Percentiles rank a stretch among this genome's conserved stretches.
These are phyloP conservation scores for Zootermopsis nevadensis DNA, from an alignment of 2,888 invertebrate species.

Conservation along the genomic window DNA sequence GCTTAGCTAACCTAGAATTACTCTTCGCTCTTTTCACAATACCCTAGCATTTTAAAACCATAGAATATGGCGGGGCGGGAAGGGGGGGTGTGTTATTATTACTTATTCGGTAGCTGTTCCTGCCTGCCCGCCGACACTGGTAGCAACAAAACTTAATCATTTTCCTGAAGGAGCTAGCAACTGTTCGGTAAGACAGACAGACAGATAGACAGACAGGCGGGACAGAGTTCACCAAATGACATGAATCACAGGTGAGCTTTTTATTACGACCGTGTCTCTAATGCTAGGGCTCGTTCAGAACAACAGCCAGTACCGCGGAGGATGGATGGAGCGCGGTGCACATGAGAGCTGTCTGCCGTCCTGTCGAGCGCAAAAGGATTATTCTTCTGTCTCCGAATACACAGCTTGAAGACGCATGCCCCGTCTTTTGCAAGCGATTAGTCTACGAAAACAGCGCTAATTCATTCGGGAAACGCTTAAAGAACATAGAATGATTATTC, in stretches of 20 bases:
- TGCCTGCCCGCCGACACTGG: conserved; percentile 8
- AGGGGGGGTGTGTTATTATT: conserved; percentile 38
- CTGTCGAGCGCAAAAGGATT: no score
- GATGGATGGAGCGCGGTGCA: background rate
- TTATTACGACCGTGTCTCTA: conserved; percentile 47
- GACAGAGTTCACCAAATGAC: conserved; percentile 42
- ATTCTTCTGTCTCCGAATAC: no score
- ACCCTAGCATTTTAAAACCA: conserved; percentile 25
- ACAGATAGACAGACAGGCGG: background rate
- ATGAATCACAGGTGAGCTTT: conserved; percentile 49
- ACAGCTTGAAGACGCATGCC: no score
- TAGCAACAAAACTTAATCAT: background rate
- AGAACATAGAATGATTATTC: no score
- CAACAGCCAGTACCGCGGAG: background rate
- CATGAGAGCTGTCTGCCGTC: background rate
- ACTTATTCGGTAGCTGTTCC: conserved; percentile 46
- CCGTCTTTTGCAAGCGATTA: no score
- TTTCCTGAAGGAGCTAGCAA: conserved; percentile 6
- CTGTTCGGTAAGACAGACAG: background rate
- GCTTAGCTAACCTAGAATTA: conserved; percentile 41
- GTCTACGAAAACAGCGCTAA: no score
- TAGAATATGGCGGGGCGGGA: background rate
- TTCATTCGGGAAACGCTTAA: no score
- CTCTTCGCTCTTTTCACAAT: background rate
- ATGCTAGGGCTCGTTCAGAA: conserved; percentile 38